phyloP scores from a whole-genome alignment of 2,797 vertebrate species.

The Odontamblyopus rebecca region DNA sequence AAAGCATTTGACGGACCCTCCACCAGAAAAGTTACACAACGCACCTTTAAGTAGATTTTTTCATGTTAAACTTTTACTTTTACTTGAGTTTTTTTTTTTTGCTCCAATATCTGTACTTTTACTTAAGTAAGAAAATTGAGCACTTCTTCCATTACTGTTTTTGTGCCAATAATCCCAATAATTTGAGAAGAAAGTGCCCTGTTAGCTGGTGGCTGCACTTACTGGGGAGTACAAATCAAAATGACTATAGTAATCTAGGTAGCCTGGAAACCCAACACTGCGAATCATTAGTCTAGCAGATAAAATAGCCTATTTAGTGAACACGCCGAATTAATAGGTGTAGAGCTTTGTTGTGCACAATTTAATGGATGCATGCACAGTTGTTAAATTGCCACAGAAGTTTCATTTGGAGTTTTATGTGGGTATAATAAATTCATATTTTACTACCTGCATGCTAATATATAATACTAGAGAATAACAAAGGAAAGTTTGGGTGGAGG shows the following conservation, averaged over 20 bases:
- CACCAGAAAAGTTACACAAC: too few species aligned
- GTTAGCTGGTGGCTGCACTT: background rate
- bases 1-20: too few species aligned
- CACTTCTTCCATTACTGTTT: background rate
- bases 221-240: conserved; percentile 6
- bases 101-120: too few species aligned
- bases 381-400: background rate
- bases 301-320: background rate
- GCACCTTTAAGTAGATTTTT: too few species aligned
- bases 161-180: background rate
- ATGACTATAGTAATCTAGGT: conserved; percentile 6
- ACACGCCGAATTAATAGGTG: background rate
- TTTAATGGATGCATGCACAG: conserved; percentile 1
- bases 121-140: too few species aligned
- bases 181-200: background rate
- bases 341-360: background rate
- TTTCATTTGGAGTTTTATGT: background rate
- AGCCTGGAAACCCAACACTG: conserved; percentile 2
- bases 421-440: background rate
- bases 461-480: background rate
- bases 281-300: background rate
- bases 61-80: too few species aligned
- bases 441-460: background rate
- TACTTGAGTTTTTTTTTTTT: too few species aligned
- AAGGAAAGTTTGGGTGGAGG: background rate